phyloP scores from a whole-genome alignment of 2,888 invertebrate genomes.

The Athalia circularis region DNA sequence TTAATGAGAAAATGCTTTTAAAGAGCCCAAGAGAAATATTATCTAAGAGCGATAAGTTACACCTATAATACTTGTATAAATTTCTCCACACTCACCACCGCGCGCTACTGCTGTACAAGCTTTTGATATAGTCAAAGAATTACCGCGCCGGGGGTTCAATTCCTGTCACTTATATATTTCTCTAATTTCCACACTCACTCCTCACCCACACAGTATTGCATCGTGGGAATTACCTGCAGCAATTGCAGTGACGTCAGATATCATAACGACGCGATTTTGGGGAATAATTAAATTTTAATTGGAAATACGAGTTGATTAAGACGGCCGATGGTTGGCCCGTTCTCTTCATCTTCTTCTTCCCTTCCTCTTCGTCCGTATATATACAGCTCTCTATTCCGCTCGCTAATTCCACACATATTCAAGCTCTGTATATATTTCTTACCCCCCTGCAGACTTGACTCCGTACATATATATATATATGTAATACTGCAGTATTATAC shows the following conservation, averaged over 20 bases:
- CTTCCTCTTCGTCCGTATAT: constrained; percentile 36
- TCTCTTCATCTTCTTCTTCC: constrained; percentile 49
- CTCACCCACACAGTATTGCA: constrained; percentile 7
- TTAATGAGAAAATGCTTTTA: constrained; percentile 82
- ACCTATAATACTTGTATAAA: not conserved
- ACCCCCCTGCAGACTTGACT: too few relatives aligned
- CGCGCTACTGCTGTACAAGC: not conserved
- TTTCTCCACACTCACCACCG: not conserved
- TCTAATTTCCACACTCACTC: not conserved
- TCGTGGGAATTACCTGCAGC: not conserved
- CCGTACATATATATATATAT: too few relatives aligned
- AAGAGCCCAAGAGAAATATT: constrained; percentile 74
- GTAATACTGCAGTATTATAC: too few relatives aligned
- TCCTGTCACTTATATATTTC: not conserved
- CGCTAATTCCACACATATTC: too few relatives aligned
- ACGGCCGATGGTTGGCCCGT: constrained; percentile 57
- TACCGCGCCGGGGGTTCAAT: too few relatives aligned
- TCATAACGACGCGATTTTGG: constrained; percentile 63
- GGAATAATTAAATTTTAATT: constrained; percentile 71
- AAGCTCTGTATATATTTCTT: too few relatives aligned
- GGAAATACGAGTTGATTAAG: constrained; percentile 71
- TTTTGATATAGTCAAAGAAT: not conserved
- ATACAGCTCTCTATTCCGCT: constrained; percentile 36
- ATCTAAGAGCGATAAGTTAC: constrained; percentile 73
- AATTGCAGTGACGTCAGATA: constrained; percentile 23